phyloP scores from a whole-genome alignment of 2,888 invertebrate species.

The Apoderus coryli region DNA sequence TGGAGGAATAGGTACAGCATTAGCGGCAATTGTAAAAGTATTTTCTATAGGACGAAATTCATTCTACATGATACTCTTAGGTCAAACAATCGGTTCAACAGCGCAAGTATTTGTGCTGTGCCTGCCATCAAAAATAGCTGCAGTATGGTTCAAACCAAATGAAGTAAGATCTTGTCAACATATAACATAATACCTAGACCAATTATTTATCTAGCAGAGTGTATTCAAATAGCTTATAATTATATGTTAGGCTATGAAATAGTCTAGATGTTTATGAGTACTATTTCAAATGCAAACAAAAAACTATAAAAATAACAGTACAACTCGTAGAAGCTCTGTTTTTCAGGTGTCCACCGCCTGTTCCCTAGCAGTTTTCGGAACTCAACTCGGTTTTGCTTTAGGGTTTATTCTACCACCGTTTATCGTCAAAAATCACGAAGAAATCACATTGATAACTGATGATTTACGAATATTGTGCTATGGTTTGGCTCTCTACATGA shows the following conservation, averaged over 20 bases:
- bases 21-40: slow-evolving; percentile 82
- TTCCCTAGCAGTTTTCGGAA: slow-evolving; percentile 57
- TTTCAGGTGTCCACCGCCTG: slow-evolving; percentile 44
- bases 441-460: slow-evolving; percentile 21
- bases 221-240: slow-evolving; percentile 1
- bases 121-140: slow-evolving; percentile 80
- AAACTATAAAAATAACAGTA: too few relatives aligned
- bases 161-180: slow-evolving; percentile 51
- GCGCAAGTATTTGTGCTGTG: slow-evolving; percentile 86
- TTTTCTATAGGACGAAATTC: slow-evolving; percentile 65
- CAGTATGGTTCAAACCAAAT: slow-evolving; percentile 92
- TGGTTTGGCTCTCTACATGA: slow-evolving; percentile 38
- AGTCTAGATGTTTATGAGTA: too few relatives aligned
- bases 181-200: too few relatives aligned
- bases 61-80: slow-evolving; percentile 75
- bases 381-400: slow-evolving; percentile 54
- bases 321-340: too few relatives aligned
- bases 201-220: too few relatives aligned
- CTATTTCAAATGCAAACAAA: too few relatives aligned
- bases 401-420: slow-evolving; percentile 56
- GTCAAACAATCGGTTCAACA: slow-evolving; percentile 70
- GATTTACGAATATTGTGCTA: slow-evolving; percentile 39
- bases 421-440: slow-evolving; percentile 27
- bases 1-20: slow-evolving; percentile 69
- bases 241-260: slow-evolving; percentile 20